Base-by-base conservation (phyloP, 92 coral and sea anemone genomes). In the Actinernus sp. region DNA sequence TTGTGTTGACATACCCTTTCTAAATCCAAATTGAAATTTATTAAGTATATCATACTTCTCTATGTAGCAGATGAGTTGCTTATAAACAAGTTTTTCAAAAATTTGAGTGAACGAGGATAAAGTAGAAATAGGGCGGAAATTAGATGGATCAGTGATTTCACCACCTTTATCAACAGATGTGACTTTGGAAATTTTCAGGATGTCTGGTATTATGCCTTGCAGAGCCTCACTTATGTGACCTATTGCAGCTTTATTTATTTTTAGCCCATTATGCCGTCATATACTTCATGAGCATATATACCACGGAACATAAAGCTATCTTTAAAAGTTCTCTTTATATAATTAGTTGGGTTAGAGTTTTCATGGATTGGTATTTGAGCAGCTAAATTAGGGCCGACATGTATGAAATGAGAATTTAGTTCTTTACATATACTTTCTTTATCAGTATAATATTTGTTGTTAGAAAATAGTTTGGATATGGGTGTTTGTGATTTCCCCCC, bases 251-350 rank as follows among this genome's bases (percentile, higher is more conserved):
- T 71, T 59, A 25, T 58, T 80, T 13, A 80, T 61, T 37, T 63
- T 70, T 61, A 52, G 33, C 31, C 34, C 61, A 25, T 4, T 30
- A n/a, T n/a, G n/a, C n/a, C n/a, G n/a, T n/a, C n/a, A n/a, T n/a
- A n/a, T n/a, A n/a, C n/a, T n/a, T 20, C 16, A n/a, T n/a, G n/a
- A n/a, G n/a, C n/a, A n/a, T n/a, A n/a, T n/a, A n/a, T n/a, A n/a
- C n/a, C n/a, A n/a, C 88, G 68, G 39, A 81, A 81, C 59, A 54
- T 50, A 73, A 73, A 81, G 31, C 69, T 81, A 64, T 81, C 70
- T 19, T 50, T 53, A 32, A 67, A 66, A 31, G 89, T 24, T 47
- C 65, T 51, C 43, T 65, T 73, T 29, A 83, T 61, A 38, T 71
- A 71, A 17, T 24, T 22, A 2, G 18, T 52, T 40, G 78, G 88